Evolutionary conservation across 2,888 invertebrate species (phyloP).

Genomic region (Spicauda simplicius): DNA sequence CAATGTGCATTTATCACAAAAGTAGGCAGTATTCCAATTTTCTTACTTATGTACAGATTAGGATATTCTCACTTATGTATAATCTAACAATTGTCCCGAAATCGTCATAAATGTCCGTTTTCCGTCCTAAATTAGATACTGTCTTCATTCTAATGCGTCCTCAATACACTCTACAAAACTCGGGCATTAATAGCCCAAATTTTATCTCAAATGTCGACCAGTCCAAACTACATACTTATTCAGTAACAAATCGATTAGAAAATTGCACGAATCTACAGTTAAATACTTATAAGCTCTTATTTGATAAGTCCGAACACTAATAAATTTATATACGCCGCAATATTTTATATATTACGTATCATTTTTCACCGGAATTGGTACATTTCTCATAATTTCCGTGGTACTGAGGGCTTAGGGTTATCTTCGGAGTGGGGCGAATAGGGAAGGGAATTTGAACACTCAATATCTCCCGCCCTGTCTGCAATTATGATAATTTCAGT

Average conservation of each 20-base stretch:
- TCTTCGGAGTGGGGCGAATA: too few relatives aligned
- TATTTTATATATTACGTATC: background rate
- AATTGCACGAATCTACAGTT: conserved; percentile 11
- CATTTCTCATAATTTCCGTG: too few relatives aligned
- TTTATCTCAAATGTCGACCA: background rate
- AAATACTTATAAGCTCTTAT: conserved; percentile 9
- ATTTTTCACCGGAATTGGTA: too few relatives aligned
- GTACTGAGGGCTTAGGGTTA: too few relatives aligned
- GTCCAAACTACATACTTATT: background rate
- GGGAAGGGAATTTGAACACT: too few relatives aligned
- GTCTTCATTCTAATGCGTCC: background rate
- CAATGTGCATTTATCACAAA: conserved; percentile 23
- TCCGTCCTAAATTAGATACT: background rate
- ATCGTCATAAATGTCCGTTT: background rate
- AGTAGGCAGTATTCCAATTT: conserved; percentile 20
- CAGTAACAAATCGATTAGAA: conserved; percentile 6
- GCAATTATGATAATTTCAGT: too few relatives aligned
- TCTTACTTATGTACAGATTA: conserved; percentile 28
- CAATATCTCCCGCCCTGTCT: too few relatives aligned
- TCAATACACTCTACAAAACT: background rate
- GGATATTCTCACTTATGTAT: conserved; percentile 13
- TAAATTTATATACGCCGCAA: background rate
- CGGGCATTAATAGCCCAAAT: background rate
- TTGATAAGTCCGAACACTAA: conserved; percentile 11
- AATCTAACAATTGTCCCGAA: background rate